Evolutionary conservation across 2,888 invertebrate genomes (phyloP), one percentile per base, ranked within the genome.

Genomic region (Ecdyonurus torrentis): DNA sequence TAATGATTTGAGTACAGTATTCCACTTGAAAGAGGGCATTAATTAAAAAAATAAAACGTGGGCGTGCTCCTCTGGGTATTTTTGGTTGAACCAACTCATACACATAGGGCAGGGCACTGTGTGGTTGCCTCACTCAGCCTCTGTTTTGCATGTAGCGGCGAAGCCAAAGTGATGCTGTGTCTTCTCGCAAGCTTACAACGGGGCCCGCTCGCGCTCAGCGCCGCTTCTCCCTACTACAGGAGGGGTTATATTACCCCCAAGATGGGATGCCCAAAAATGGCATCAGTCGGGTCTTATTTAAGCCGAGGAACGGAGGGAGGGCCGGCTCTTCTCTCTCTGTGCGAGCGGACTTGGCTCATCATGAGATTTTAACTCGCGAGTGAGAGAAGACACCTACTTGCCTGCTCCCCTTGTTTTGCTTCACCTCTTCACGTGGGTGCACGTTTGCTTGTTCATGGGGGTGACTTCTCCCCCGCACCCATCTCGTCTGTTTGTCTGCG

Each of bases 181-280:
- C 5, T 5, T 37, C 37, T 37, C 15, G 37, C 15, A 15, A 37
- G 37, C 37, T 37, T 37, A 15, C 37, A 15, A 5, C 5, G 37
- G 7, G 7, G 5, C 37, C 37, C 37, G 37, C 37, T 37, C 37
- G 37, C 37, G 37, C 15, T 15, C 7, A 15, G 5, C 37, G 5
- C 37, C 37, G 37, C 37, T 37, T n/a, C 37, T 37, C 37, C 37
- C 37, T 37, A 37, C 37, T 37, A 37, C 37, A 37, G 37, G 37
- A 37, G 37, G 78, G 78, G 82, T 83, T 83, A 83, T 83, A 79
- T 78, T 61, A 23, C 52, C 60, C 64, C 63, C 79, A 79, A 64
- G 52, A 79, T 80, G 71, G 81, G 79, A 81, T 83, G 82, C 82
- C 84, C 84, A 83, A 83, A 84, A 83, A 83, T 83, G 84, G 84